Base-by-base conservation (phyloP, 2,113 vertebrate species). In the Neogobius melanostomus region DNA sequence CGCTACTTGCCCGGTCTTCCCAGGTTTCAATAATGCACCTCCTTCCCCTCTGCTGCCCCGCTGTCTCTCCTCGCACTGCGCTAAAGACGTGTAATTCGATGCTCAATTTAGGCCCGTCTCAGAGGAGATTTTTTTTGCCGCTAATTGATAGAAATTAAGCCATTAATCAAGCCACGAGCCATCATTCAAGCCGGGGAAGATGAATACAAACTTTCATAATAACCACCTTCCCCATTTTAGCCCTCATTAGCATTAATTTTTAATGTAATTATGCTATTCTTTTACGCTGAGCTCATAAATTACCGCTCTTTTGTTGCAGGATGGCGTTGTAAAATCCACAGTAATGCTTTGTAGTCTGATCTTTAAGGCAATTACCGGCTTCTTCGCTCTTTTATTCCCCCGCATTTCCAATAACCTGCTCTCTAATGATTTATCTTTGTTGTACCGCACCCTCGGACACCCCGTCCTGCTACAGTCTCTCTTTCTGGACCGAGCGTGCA, bases 261-360 rank as follows among this genome's bases (percentile, higher is more conserved):
- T 99, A 98, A 99, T 99, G 97, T 94, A 98, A 99, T 99, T 99
- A 99, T 98, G 98, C 97, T 97, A 98, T 98, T 99, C 96, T 99
- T 98, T 99, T 99, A 98, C 97, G 94, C 96, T 94, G 95, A 96
- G 96, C 97, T 98, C 97, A 99, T 99, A 98, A 98, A 99, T 99
- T 98, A 97, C 95, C 85, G 94, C 95, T 96, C 96, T 97, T 98
- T 97, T 98, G 97, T 98, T 98, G 96, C 95, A 91, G 91, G 89
- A 94, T 96, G 95, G 96, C 96, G 96, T 98, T 98, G 97, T 98
- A 97, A 98, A 98, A 98, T 92, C 96, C 94, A 95, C 95, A 96
- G 95, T 97, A 98, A 97, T 97, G 96, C 95, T 97, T 94, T 96
- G 95, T 95, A 96, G 94, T 97, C 93, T 95, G 95, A 98, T 97